A percentile compares a stretch with the other conserved stretches of the same genome.
Conservation (phyloP, 2,113 vertebrate species). For the Atherinomorus stipes region DNA sequence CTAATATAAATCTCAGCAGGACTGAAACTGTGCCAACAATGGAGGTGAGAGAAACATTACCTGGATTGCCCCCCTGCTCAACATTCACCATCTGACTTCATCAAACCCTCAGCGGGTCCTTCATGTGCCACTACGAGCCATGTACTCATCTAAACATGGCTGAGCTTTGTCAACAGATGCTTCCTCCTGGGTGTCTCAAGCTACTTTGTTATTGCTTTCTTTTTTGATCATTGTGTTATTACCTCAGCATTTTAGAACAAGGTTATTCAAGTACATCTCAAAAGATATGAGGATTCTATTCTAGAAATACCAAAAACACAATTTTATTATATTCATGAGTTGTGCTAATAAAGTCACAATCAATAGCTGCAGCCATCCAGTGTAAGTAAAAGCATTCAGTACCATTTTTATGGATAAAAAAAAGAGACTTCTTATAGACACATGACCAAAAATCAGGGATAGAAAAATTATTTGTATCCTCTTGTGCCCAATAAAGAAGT, state of each 20-base stretch:
- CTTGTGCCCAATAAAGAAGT: too few species aligned
- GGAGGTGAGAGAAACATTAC: conserved; percentile 62
- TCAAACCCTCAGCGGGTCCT: conserved; percentile 53
- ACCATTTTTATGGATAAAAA: too few species aligned
- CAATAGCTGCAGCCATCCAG: too few species aligned
- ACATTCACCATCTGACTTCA: conserved; percentile 62
- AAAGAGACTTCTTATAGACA: too few species aligned
- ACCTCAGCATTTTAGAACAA: too few species aligned
- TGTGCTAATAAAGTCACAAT: too few species aligned
- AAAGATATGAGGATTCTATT: too few species aligned
- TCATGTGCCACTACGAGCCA: background rate
- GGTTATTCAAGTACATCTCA: too few species aligned
- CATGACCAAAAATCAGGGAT: background rate
- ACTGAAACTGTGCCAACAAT: conserved; percentile 40
- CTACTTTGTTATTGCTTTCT: conserved; percentile 3
- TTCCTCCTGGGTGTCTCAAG: conserved; percentile 14
- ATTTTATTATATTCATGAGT: too few species aligned
- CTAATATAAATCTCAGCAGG: conserved; percentile 76
- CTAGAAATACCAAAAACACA: too few species aligned
- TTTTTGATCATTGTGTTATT: background rate
- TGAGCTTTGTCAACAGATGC: conserved; percentile 40
- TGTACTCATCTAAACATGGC: conserved; percentile 32
- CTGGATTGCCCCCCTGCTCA: conserved; percentile 40
- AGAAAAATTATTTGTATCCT: too few species aligned
- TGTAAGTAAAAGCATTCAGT: too few species aligned